These are phyloP conservation scores for Helicoverpa assulta DNA, from an alignment of 2,888 invertebrate species.

Conservation along the genomic window DNA sequence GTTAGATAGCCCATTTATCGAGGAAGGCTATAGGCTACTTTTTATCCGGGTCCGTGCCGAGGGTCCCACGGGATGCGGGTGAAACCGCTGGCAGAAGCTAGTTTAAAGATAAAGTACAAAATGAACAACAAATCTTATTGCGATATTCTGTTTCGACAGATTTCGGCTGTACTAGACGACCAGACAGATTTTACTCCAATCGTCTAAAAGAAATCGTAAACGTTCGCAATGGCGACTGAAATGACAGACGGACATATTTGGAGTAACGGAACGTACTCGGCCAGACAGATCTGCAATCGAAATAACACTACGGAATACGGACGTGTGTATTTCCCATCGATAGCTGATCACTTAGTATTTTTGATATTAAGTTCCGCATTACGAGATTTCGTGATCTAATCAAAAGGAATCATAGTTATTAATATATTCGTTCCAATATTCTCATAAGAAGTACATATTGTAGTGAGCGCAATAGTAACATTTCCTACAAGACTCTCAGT, in stretches of 20 bases:
- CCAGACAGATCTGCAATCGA: constrained; percentile 39
- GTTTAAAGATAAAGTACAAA: neutral
- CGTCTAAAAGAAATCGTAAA: constrained; percentile 10
- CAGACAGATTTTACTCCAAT: neutral
- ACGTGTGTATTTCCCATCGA: constrained; percentile 27
- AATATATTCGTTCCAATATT: neutral
- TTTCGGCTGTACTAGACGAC: constrained; percentile 2
- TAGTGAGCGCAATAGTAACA: neutral
- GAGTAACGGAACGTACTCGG: constrained; percentile 15
- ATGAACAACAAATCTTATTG: constrained; percentile 7
- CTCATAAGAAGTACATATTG: neutral
- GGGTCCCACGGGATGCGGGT: no score
- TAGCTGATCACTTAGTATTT: neutral
- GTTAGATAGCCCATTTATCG: no score
- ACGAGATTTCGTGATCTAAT: constrained; percentile 17
- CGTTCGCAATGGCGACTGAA: neutral
- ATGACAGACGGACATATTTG: constrained; percentile 32
- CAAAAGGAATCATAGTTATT: neutral
- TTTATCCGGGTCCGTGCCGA: no score
- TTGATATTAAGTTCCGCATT: constrained; percentile 28
- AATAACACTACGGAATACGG: constrained; percentile 41
- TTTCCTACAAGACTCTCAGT: neutral
- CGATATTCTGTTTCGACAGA: neutral
- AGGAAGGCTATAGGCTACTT: no score
- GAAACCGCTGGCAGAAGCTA: no score